Evolutionary conservation across 2,888 invertebrate genomes (phyloP).

Genomic region (Acleris emargana): DNA sequence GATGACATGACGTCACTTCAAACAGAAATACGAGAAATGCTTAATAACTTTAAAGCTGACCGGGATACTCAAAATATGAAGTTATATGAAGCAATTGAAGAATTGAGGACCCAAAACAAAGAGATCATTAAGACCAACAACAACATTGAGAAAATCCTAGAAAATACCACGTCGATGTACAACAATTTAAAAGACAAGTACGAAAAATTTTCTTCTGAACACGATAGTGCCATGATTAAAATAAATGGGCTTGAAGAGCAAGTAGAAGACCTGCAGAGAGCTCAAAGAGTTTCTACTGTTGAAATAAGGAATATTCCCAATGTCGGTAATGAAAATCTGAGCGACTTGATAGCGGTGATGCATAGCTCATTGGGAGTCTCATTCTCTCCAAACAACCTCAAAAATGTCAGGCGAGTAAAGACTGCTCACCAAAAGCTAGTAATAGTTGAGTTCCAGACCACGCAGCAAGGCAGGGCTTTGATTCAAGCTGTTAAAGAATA

Average conservation of each 20-base stretch:
- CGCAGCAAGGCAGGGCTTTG: background rate
- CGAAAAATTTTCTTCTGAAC: background rate
- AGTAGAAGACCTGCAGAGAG: background rate
- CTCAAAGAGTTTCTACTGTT: background rate
- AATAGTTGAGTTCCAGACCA: conserved; percentile 1
- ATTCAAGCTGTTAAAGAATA: background rate
- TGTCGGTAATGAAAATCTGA: background rate
- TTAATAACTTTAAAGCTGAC: background rate
- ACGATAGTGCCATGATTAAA: background rate
- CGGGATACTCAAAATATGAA: background rate
- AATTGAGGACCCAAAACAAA: background rate
- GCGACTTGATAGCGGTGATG: background rate
- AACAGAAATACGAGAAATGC: background rate
- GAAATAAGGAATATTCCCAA: conserved; percentile 2
- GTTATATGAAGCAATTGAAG: background rate
- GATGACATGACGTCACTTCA: conserved; percentile 1
- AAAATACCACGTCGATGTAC: background rate
- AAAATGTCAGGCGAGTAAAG: conserved; percentile 1
- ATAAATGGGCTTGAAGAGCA: background rate
- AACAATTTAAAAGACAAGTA: background rate
- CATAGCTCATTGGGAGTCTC: background rate
- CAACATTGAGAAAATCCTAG: conserved; percentile 5
- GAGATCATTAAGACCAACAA: background rate
- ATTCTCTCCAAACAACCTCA: background rate
- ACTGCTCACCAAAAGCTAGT: background rate